These are phyloP conservation scores for Escarpia spicata DNA, from an alignment of 2,888 invertebrate genomes.

Conservation along the genomic window DNA sequence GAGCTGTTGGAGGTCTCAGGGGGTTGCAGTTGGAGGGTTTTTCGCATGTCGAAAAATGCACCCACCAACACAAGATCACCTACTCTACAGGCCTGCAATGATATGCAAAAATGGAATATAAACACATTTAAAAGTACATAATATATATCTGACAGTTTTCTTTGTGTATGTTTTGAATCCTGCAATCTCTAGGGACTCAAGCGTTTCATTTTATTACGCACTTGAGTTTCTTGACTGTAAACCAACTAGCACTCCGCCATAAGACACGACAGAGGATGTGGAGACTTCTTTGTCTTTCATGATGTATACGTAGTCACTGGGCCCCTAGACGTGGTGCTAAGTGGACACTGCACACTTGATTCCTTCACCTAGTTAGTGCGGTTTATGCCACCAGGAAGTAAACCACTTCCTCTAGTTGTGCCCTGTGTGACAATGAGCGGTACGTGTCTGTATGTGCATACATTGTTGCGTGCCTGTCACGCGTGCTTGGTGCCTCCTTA, in stretches of 20 bases:
- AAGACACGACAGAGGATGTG: background rate
- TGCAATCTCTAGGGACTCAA: too few relatives aligned
- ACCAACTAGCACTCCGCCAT: background rate
- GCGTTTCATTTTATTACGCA: background rate
- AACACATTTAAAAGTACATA: too few relatives aligned
- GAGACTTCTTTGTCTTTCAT: background rate
- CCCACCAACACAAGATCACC: too few relatives aligned
- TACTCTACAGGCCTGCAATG: too few relatives aligned
- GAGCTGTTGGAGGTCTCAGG: too few relatives aligned
- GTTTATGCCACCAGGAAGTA: background rate
- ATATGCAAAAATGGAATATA: too few relatives aligned
- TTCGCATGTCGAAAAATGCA: too few relatives aligned
- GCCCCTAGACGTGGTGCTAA: background rate
- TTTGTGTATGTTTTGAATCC: too few relatives aligned
- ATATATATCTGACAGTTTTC: too few relatives aligned
- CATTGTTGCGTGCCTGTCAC: background rate
- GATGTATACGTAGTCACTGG: background rate
- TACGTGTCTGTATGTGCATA: background rate
- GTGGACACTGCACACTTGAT: background rate
- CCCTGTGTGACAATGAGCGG: background rate
- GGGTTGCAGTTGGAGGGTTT: too few relatives aligned
- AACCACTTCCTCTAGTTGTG: background rate
- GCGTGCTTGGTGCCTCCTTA: background rate
- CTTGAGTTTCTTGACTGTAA: background rate
- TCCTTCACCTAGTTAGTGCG: background rate